Evolutionary conservation across 2,888 invertebrate species (phyloP).

Genomic region (Tinea semifulvella): DNA sequence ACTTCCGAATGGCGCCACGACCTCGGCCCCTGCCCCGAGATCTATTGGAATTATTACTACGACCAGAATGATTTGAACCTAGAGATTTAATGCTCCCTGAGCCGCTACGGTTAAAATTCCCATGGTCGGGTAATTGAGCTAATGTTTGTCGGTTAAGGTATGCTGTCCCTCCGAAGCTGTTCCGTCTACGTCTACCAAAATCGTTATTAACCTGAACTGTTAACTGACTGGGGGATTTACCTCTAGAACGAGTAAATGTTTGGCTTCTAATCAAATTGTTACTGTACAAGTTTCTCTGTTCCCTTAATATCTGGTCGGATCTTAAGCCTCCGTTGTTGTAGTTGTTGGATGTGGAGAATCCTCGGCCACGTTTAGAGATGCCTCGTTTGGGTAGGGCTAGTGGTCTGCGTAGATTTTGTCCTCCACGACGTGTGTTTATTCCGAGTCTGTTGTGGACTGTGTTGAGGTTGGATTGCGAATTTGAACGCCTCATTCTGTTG

Average conservation of each 20-base stretch:
- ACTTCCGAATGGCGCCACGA: conserved; percentile 43
- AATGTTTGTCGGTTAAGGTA: conserved; percentile 49
- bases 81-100: conserved; percentile 53
- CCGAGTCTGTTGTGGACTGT: conserved; percentile 47
- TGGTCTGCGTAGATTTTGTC: conserved; percentile 35
- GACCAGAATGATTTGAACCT: conserved; percentile 39
- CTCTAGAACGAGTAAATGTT: conserved; percentile 55
- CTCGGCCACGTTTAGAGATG: conserved; percentile 52
- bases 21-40: conserved; percentile 38
- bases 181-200: conserved; percentile 45
- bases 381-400: conserved; percentile 51
- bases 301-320: conserved; percentile 54
- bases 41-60: conserved; percentile 32
- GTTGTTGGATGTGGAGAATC: conserved; percentile 42
- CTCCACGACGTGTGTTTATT: conserved; percentile 39
- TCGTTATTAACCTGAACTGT: conserved; percentile 60
- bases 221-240: conserved; percentile 46
- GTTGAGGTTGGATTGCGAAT: conserved; percentile 36
- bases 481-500: conserved; percentile 34
- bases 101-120: conserved; percentile 40
- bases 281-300: conserved; percentile 36
- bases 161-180: conserved; percentile 46
- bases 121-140: conserved; percentile 46
- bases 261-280: conserved; percentile 48
- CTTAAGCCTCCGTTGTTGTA: conserved; percentile 51